Evolutionary conservation across 1,140 invertebrate genomes (phyloP).

Genomic region (Planococcus citri): DNA sequence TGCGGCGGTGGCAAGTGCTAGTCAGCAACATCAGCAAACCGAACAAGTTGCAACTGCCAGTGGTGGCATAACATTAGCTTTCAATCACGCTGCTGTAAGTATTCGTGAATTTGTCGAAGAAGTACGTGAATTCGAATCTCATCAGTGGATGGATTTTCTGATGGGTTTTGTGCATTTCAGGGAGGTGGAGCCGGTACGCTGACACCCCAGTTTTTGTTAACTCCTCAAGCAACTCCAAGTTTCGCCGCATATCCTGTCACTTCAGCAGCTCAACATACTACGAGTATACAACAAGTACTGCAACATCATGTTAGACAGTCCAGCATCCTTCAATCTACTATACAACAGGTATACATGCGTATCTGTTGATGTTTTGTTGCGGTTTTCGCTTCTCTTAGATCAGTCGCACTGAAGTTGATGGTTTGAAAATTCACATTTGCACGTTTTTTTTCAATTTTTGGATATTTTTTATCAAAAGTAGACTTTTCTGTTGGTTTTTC

Average conservation of each 20-base stretch:
- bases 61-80: slow-evolving; percentile 39
- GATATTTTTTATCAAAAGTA: slow-evolving; percentile 24
- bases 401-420: not conserved
- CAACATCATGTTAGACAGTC: slow-evolving; percentile 27
- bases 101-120: not conserved
- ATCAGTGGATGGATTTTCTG: not conserved
- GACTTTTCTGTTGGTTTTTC: too few species aligned
- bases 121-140: not conserved
- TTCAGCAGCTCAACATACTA: slow-evolving; percentile 25
- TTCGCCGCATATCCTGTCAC: slow-evolving; percentile 22
- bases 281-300: slow-evolving; percentile 26
- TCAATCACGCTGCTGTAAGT: slow-evolving; percentile 33
- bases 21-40: slow-evolving; percentile 39
- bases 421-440: slow-evolving; percentile 19
- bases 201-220: slow-evolving; percentile 26
- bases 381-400: not conserved
- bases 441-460: not conserved
- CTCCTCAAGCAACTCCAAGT: slow-evolving; percentile 26
- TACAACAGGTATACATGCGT: slow-evolving; percentile 26
- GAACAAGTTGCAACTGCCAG: slow-evolving; percentile 30
- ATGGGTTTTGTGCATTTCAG: not conserved
- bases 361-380: slow-evolving; percentile 10
- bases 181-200: slow-evolving; percentile 27
- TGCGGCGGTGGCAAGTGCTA: slow-evolving; percentile 36
- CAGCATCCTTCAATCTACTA: slow-evolving; percentile 25